Evolutionary conservation across 2,797 vertebrate species (phyloP).

Genomic region (Acrossocheilus wenchowensis): DNA sequence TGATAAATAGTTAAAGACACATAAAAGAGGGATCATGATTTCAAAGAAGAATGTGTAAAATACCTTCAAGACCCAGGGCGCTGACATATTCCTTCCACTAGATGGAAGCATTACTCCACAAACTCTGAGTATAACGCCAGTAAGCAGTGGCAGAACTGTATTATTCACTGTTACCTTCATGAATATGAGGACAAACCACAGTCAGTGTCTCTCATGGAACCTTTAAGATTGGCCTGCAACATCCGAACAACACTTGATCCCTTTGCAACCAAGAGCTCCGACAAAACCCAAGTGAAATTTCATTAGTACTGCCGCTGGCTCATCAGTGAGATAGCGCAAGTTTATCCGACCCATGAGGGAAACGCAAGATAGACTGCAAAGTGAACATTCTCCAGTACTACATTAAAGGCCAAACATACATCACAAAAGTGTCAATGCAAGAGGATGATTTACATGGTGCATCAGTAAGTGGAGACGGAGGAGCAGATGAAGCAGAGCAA

Average conservation of each 20-base stretch:
- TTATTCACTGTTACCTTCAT: slow-evolving; percentile 20
- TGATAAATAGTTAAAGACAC: not conserved
- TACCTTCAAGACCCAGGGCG: no score
- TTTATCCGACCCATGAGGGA: not conserved
- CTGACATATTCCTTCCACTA: slow-evolving; percentile 9
- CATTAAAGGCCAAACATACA: slow-evolving; percentile 30
- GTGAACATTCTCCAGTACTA: not conserved
- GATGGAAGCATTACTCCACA: slow-evolving; percentile 52
- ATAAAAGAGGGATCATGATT: not conserved
- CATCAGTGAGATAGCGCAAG: slow-evolving; percentile 31
- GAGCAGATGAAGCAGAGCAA: not conserved
- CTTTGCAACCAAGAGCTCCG: slow-evolving; percentile 18
- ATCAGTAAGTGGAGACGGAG: not conserved
- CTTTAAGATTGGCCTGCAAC: slow-evolving; percentile 17
- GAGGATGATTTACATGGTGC: slow-evolving; percentile 2
- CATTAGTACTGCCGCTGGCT: slow-evolving; percentile 11
- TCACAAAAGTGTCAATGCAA: slow-evolving; percentile 11
- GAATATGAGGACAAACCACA: slow-evolving; percentile 44
- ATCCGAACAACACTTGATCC: slow-evolving; percentile 16
- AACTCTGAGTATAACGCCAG: not conserved
- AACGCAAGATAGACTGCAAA: not conserved
- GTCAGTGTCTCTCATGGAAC: slow-evolving; percentile 33
- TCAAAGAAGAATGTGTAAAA: not conserved
- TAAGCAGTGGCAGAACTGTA: not conserved
- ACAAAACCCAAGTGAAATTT: not conserved